Evolutionary conservation across 2,113 vertebrate species (phyloP).

Genomic region (Percina caprodes): DNA sequence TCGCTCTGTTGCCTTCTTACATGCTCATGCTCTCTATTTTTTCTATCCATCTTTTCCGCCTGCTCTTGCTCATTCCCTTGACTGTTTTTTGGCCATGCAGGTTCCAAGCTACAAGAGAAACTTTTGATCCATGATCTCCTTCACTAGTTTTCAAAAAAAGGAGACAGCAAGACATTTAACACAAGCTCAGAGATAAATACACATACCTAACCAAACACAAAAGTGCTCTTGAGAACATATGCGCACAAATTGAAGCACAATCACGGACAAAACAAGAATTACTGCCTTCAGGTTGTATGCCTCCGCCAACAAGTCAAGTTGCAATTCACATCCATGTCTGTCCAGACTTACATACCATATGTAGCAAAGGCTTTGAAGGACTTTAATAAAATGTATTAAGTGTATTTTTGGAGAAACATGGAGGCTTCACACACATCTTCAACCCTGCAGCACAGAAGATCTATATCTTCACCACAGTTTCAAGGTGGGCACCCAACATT

Average conservation of each 20-base stretch:
- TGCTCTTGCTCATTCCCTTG: slow-evolving; percentile 32
- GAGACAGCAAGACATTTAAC: slow-evolving; percentile 6
- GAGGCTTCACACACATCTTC: no score
- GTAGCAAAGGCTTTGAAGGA: no score
- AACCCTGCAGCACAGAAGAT: no score
- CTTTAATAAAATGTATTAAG: no score
- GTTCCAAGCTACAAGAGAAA: slow-evolving; percentile 48
- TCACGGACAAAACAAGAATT: not conserved
- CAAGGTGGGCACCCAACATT: no score
- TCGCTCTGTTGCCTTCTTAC: slow-evolving; percentile 52
- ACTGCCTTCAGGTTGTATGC: no score
- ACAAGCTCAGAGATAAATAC: not conserved
- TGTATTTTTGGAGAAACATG: no score
- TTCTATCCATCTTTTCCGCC: slow-evolving; percentile 42
- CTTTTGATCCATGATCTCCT: slow-evolving; percentile 61
- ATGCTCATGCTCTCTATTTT: slow-evolving; percentile 38
- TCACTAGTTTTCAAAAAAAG: not conserved
- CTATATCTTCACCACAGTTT: no score
- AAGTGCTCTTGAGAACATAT: slow-evolving; percentile 3
- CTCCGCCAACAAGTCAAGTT: no score
- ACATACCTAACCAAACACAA: not conserved
- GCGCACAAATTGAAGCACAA: slow-evolving; percentile 5
- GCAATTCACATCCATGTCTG: no score
- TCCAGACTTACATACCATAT: no score
- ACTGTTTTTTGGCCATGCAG: slow-evolving; percentile 13